Conservation (phyloP, 2,113 vertebrate genomes). For the Trichomycterus rosablanca region DNA sequence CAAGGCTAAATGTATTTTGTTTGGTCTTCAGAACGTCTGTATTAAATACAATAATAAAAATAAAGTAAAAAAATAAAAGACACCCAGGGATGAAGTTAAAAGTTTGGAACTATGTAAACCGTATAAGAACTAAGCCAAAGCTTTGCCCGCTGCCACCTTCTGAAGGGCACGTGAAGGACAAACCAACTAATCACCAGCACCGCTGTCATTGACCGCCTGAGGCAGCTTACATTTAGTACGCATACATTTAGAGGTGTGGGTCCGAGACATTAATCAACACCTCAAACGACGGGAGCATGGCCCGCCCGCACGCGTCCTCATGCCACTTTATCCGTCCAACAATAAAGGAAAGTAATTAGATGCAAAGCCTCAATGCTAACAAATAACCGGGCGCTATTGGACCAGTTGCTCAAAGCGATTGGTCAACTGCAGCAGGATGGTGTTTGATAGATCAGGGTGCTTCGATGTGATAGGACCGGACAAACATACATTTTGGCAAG, state of each 20-base stretch:
- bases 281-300: constrained; percentile 1
- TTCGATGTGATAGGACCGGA: constrained; percentile 8
- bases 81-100: too few relatives aligned
- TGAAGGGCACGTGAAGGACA: constrained; percentile 14
- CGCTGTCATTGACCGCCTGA: constrained; percentile 14
- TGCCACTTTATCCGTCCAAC: constrained; percentile 26
- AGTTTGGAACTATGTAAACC: background rate
- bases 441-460: constrained; percentile 9
- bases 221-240: constrained; percentile 23
- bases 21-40: too few relatives aligned
- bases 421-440: constrained; percentile 4
- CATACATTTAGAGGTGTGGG: constrained; percentile 17
- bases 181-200: constrained; percentile 17
- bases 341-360: constrained; percentile 25
- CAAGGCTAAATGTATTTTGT: too few relatives aligned
- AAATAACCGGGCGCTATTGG: constrained; percentile 22
- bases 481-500: constrained; percentile 17
- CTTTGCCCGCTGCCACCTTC: constrained; percentile 4
- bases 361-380: constrained; percentile 10
- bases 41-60: too few relatives aligned
- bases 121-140: background rate
- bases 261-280: constrained; percentile 27
- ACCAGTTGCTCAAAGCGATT: constrained; percentile 20
- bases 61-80: too few relatives aligned
- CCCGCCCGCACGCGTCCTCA: constrained; percentile 9